Base-by-base conservation (phyloP, 2,888 invertebrate genomes). In the Oeneis ivallda region DNA sequence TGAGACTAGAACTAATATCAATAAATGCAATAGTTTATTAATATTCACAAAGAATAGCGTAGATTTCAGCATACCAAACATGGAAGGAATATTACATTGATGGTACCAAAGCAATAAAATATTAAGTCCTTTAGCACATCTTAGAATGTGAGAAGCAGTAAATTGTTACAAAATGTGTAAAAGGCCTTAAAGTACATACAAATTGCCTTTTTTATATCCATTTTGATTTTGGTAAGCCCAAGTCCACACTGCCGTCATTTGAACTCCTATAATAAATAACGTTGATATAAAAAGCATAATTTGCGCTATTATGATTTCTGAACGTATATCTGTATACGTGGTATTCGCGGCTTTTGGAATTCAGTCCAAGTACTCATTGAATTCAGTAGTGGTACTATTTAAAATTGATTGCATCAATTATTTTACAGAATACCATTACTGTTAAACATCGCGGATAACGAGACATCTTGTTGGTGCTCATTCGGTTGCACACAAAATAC, bases 1-100 rank as follows among this genome's bases (percentile, higher is more conserved):
- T 49, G 3, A 63, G 67, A 72, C 70, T 71, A 73, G 72, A 73
- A 69, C 54, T 65, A 65, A 68, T 66, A 47, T 26, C 19, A 56
- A 62, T 67, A 70, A 65, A 66, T 70, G 63, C 63, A 65, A 66
- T 37, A 59, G 17, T 65, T n/a, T n/a, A n/a, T n/a, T 32, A 49
- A 59, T 54, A 53, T 32, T 57, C 34, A 57, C 43, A 54, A 47
- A 45, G 4, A 34, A 43, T 8, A 11, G 32, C 10, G 53, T 5
- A 6, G 13, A 39, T 32, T 41, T 39, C 19, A 19, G 17, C 39
- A 6, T 11, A 56, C 0, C n/a, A n/a, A n/a, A n/a, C n/a, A n/a
- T n/a, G n/a, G n/a, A n/a, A n/a, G n/a, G n/a, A n/a, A n/a, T n/a
- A n/a, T n/a, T n/a, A n/a, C n/a, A n/a, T n/a, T n/a, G n/a, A n/a